Evolutionary conservation across 2,797 vertebrate genomes (phyloP), one percentile per base, ranked within the genome.

Genomic region (Hafferia zeledoni): DNA sequence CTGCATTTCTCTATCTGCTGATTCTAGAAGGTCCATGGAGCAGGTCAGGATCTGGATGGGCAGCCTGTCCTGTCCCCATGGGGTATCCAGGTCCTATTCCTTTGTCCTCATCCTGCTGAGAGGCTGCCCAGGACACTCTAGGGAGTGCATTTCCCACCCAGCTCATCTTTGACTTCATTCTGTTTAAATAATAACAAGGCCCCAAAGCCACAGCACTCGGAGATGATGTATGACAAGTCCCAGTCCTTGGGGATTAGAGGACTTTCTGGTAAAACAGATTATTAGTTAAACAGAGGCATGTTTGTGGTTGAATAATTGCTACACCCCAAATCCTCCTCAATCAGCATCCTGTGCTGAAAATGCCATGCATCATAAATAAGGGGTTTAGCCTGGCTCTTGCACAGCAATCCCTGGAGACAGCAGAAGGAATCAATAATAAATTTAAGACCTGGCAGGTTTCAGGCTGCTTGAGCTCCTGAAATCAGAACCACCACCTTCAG

Each of bases 341-440:
- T 95, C 97, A 89, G 95, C 82, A 79, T 53, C 95, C 90, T 86
- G 93, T 87, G 96, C 94, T 90, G 86, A 23, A 94, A 90, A 33
- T 60, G 90, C 93, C 92, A 33, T 75, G 94, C 91, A 87, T 92
- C 96, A 94, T 92, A 96, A 96, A 94, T 61, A 91, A 11, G 87
- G 75, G 93, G 7, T 64, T 97, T 94, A 96, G 95, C 93, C 82
- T 79, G 76, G 91, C 93, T 96, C 60, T 47, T 87, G 84, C 72
- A 67, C 91, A 94, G 94, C 44, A n/a, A 44, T 60, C 94, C 96
- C 95, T 84, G 89, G 86, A 95, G 96, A 64, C 61, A 59, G 72
- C 23, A 72, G 76, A 74, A 81, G 70, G 78, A 96, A 97, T 97
- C 95, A 74, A 94, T 96, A 97, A 91, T 87, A 91, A 83, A 96